Evolutionary conservation across 2,888 invertebrate genomes (phyloP), one percentile per base, ranked within the genome.

Genomic region (Melangyna quadrimaculata): DNA sequence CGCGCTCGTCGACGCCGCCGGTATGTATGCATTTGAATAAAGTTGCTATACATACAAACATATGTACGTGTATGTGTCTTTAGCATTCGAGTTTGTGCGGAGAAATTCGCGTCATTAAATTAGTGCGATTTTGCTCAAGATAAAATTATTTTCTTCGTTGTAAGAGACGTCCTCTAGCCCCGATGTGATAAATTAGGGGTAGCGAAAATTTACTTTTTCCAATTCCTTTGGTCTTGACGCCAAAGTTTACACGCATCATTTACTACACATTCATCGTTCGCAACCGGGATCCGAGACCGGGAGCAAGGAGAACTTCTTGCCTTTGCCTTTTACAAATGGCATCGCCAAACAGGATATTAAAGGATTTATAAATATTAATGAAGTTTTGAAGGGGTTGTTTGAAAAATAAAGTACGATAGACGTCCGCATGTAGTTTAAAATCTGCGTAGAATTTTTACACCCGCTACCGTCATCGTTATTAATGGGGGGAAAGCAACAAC

Each of bases 361-460:
- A 69, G 74, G 71, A 80, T 84, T 80, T 71, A 75, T 80, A 84
- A 84, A 84, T 84, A 84, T 84, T 80, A 84, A 84, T 84, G 80
- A 80, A 75, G 24, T 53, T 65, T 57, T 63, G 35, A 79, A 79
- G 67, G 71, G 84, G 59, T 43, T 40, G 70, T 35, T 45, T 67
- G 57, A 57, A 59, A 35, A 61, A 29, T 35, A 17, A 17, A 35
- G 32, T 19, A 3, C 19, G 67, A 22, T 69, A 59, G 10, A 78
- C 69, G 24, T 14, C 24, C 51, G 40, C n/a, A n/a, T n/a, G n/a
- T 63, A 63, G 83, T 51, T 65, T n/a, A 24, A 61, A 61, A 14
- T 72, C 45, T 48, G 61, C 27, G 69, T 69, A 43, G 78, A 55
- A 63, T 70, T 83, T 73, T 51, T 27, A 22, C 35, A 17, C 35